These are phyloP conservation scores for Leptopilina myrica DNA, from an alignment of 2,888 invertebrate genomes.

Conservation along the genomic window DNA sequence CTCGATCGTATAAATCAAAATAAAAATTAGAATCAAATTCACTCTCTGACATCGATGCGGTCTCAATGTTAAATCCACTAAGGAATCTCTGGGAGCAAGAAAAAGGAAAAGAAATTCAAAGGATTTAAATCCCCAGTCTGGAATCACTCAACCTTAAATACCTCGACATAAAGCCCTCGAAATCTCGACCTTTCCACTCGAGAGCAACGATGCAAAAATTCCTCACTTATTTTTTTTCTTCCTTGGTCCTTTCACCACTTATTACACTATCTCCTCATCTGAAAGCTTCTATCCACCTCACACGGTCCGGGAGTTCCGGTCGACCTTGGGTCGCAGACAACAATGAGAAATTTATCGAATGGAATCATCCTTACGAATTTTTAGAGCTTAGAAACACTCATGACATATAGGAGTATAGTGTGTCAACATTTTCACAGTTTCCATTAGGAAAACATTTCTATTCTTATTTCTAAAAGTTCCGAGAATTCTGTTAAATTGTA, in stretches of 20 bases:
- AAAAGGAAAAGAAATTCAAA: background rate
- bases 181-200: conserved; percentile 39
- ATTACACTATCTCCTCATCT: conserved; percentile 40
- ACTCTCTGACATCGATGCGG: background rate
- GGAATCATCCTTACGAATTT: conserved; percentile 32
- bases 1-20: background rate
- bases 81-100: conserved; percentile 13
- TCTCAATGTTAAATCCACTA: background rate
- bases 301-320: conserved; percentile 36
- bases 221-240: conserved; percentile 16
- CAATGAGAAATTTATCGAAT: conserved; percentile 41
- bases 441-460: too few relatives aligned
- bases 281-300: conserved; percentile 32
- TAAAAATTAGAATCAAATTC: conserved; percentile 1
- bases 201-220: conserved; percentile 31
- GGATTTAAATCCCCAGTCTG: conserved; percentile 27
- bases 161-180: conserved; percentile 26
- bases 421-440: conserved; percentile 11
- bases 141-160: conserved; percentile 22
- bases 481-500: too few relatives aligned
- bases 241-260: conserved; percentile 28
- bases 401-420: too few relatives aligned
- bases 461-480: too few relatives aligned
- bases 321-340: conserved; percentile 41
- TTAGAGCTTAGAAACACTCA: background rate